These are phyloP conservation scores for Melinopterus prodromus DNA, from an alignment of 2,888 invertebrate genomes.

Conservation along the genomic window DNA sequence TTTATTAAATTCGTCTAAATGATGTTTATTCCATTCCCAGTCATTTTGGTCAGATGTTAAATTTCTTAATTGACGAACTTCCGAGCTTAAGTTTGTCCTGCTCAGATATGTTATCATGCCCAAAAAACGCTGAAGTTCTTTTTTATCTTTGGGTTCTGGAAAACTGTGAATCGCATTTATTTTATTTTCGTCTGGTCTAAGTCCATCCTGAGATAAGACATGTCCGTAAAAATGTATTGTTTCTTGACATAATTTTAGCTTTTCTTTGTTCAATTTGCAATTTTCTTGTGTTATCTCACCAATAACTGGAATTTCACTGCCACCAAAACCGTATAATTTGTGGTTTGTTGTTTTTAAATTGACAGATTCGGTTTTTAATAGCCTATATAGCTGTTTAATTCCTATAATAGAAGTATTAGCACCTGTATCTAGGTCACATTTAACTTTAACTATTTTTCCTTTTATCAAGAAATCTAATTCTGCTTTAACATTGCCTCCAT, in stretches of 20 bases:
- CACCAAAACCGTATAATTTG: conserved; percentile 16
- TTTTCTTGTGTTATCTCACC: conserved; percentile 25
- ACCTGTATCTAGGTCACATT: not conserved
- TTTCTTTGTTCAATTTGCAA: conserved; percentile 30
- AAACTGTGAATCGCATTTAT: conserved; percentile 25
- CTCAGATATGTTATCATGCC: conserved; percentile 32
- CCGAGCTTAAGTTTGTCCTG: conserved; percentile 27
- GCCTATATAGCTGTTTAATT: not conserved
- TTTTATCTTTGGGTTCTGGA: conserved; percentile 26
- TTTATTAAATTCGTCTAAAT: conserved; percentile 15
- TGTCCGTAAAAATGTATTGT: conserved; percentile 31
- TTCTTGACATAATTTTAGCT: conserved; percentile 29
- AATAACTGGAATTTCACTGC: conserved; percentile 6
- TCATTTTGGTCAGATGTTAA: conserved; percentile 10
- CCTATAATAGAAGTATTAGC: conserved; percentile 14
- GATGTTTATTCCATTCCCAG: conserved; percentile 17
- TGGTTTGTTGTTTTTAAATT: conserved; percentile 7
- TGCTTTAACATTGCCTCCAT: conserved; percentile 8
- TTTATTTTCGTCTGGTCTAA: conserved; percentile 27
- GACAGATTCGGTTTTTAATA: conserved; percentile 6
- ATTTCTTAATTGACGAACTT: conserved; percentile 12
- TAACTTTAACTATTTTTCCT: not conserved
- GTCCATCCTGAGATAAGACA: conserved; percentile 14
- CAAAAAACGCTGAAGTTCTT: conserved; percentile 25
- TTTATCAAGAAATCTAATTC: not conserved